Evolutionary conservation across 2,888 invertebrate genomes (phyloP).

Genomic region (Apamea anceps): DNA sequence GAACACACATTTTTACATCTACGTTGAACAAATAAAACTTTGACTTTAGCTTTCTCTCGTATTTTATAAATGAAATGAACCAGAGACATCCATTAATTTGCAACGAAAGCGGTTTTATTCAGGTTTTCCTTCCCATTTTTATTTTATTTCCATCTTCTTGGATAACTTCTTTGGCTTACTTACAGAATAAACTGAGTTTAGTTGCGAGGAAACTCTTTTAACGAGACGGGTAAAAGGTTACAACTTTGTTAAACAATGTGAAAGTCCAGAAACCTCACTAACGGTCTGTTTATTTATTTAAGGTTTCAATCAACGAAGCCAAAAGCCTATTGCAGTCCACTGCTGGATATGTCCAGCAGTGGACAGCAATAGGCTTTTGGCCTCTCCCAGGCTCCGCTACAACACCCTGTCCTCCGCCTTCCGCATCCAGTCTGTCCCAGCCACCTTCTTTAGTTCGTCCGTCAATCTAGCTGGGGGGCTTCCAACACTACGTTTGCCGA

Average conservation of each 20-base stretch:
- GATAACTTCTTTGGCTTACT: slow-evolving; percentile 27
- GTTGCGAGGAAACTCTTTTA: slow-evolving; percentile 15
- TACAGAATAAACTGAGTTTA: slow-evolving; percentile 9
- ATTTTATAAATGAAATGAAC: not conserved
- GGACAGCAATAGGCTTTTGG: too few relatives aligned
- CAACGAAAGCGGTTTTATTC: not conserved
- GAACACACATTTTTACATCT: not conserved
- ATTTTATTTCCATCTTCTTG: not conserved
- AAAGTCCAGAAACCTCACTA: not conserved
- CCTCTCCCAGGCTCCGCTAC: too few relatives aligned
- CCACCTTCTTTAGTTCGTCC: too few relatives aligned
- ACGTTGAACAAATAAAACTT: not conserved
- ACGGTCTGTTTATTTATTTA: not conserved
- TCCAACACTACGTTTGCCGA: too few relatives aligned
- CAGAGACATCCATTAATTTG: not conserved
- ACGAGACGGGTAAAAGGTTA: slow-evolving; percentile 16
- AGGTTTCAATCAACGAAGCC: too few relatives aligned
- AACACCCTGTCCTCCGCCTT: too few relatives aligned
- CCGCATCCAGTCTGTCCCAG: too few relatives aligned
- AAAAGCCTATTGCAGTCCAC: too few relatives aligned
- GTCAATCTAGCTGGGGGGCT: too few relatives aligned
- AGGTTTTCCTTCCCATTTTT: not conserved
- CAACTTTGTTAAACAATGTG: slow-evolving; percentile 27
- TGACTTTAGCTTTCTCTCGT: not conserved
- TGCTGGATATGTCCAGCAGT: too few relatives aligned